A percentile compares a stretch with the other conserved stretches of the same genome.
Evolutionary conservation across 2,113 vertebrate genomes (phyloP).

Genomic region (Aphyosemion australe): DNA sequence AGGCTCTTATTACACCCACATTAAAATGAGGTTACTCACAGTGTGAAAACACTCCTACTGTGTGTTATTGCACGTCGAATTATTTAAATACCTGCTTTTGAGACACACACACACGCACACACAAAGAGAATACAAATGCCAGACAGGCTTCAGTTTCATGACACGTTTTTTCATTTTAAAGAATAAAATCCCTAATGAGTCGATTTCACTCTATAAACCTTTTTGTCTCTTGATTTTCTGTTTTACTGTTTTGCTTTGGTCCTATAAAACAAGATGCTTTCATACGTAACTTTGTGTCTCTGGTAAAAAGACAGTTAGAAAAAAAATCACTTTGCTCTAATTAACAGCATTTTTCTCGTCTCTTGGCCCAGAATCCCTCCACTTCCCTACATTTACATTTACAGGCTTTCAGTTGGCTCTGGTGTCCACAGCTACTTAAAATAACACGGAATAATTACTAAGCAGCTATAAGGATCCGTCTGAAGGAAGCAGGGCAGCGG

Average conservation of each 20-base stretch:
- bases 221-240: conserved; percentile 9
- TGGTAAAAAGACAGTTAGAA: conserved; percentile 6
- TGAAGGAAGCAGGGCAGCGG: not conserved
- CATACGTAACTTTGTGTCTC: too few relatives aligned
- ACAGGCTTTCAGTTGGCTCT: conserved; percentile 30
- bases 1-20: not conserved
- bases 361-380: conserved; percentile 26
- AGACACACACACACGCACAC: not conserved
- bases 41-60: not conserved
- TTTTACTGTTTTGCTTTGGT: conserved; percentile 7
- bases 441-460: conserved; percentile 27
- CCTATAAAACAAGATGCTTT: not conserved
- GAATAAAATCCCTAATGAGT: conserved; percentile 29
- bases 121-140: conserved; percentile 2
- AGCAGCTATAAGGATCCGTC: not conserved
- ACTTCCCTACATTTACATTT: conserved; percentile 31
- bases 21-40: not conserved
- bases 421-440: conserved; percentile 22
- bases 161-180: conserved; percentile 8
- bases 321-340: conserved; percentile 49
- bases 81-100: conserved; percentile 16
- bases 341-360: conserved; percentile 44
- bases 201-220: conserved; percentile 5
- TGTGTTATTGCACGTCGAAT: not conserved
- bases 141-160: conserved; percentile 8